Percentiles rank a stretch among this genome's conserved stretches.
Evolutionary conservation across 1,140 invertebrate species (phyloP).

Genomic region (Saxidomus purpurata): DNA sequence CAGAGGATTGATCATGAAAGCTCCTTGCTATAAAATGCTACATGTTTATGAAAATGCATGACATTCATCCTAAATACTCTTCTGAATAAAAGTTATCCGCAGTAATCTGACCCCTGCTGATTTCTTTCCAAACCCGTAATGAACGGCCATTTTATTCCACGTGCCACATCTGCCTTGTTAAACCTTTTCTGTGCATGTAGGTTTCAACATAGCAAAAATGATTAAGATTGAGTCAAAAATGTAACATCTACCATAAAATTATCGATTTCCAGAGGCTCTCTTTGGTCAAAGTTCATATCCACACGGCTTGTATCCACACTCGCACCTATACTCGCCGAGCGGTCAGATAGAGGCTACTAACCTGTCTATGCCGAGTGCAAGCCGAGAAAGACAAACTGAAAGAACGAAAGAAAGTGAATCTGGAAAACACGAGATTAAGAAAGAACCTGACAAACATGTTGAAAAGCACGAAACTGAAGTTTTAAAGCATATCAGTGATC

Average conservation of each 20-base stretch:
- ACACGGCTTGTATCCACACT: slow-evolving; percentile 42
- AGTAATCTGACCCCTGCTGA: neutral
- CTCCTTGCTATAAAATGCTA: too few species aligned
- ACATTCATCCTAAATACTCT: too few species aligned
- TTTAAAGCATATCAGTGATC: neutral
- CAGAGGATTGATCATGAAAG: too few species aligned
- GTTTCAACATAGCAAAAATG: too few species aligned
- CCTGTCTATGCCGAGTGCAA: slow-evolving; percentile 38
- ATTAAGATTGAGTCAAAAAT: too few species aligned
- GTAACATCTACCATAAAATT: too few species aligned
- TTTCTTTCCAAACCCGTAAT: neutral
- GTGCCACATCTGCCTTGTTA: neutral
- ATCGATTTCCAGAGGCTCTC: slow-evolving; percentile 48
- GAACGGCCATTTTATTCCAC: neutral
- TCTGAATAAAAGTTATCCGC: too few species aligned
- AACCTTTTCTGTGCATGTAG: too few species aligned
- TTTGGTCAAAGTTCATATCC: slow-evolving; percentile 32
- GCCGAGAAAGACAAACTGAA: neutral
- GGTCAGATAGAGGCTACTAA: slow-evolving; percentile 58
- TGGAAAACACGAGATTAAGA: neutral
- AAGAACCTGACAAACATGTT: neutral
- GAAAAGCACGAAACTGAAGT: neutral
- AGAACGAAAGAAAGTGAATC: slow-evolving; percentile 27
- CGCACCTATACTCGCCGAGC: slow-evolving; percentile 18
- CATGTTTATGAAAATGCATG: too few species aligned